Conservation (phyloP, 2,797 vertebrate genomes). For the Euphonia xanthogaster region DNA sequence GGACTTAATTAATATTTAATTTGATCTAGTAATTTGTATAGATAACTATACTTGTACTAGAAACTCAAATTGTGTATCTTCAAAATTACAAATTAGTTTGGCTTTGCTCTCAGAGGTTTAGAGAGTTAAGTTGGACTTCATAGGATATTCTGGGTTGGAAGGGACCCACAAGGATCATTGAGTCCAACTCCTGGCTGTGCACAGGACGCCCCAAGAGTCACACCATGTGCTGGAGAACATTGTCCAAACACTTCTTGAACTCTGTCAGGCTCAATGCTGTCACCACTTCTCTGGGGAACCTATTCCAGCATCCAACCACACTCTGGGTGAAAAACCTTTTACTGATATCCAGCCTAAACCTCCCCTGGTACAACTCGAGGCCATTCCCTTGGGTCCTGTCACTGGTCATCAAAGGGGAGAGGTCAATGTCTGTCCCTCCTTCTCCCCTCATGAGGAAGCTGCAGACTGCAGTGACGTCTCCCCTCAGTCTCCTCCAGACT, state of each 20-base stretch:
- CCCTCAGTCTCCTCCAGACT: not conserved
- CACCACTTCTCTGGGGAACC: not conserved
- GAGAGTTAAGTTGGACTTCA: not conserved
- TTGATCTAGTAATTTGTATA: not conserved
- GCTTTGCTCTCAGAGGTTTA: not conserved
- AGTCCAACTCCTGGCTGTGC: not conserved
- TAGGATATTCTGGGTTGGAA: not conserved
- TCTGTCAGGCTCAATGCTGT: not conserved
- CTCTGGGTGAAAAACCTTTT: not conserved
- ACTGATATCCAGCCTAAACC: not conserved
- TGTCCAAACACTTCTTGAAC: not conserved
- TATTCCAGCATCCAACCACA: not conserved
- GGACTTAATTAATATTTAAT: not conserved
- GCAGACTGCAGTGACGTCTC: not conserved
- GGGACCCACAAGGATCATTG: not conserved
- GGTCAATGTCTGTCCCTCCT: not conserved
- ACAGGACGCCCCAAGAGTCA: not conserved
- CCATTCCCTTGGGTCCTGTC: not conserved
- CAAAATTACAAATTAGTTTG: not conserved
- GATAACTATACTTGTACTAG: not conserved
- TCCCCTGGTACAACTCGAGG: not conserved
- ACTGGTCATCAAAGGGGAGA: not conserved
- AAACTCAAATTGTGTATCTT: not conserved
- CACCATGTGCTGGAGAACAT: not conserved
- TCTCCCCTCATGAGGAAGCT: rapidly evolving